These are phyloP conservation scores for Montipora cactus DNA, from an alignment of 64 coral and sea anemone species.

Conservation along the genomic window DNA sequence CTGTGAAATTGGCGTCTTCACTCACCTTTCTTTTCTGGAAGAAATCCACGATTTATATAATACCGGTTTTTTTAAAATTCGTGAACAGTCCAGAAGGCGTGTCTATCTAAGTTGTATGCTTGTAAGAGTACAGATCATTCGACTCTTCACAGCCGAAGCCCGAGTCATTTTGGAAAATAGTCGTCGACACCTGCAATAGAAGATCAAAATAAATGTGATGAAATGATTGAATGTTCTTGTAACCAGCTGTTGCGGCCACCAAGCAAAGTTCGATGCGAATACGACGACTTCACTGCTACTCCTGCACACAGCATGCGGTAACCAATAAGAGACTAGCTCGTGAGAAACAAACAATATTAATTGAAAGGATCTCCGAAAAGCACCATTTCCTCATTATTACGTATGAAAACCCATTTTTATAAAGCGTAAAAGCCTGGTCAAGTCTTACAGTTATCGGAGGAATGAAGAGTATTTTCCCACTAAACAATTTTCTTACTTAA, in stretches of 20 bases:
- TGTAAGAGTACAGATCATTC: neutral
- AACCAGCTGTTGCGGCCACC: conserved; percentile 20
- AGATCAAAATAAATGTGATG: conserved; percentile 6
- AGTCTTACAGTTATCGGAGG: too few relatives aligned
- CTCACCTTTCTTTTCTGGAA: neutral
- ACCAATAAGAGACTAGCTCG: neutral
- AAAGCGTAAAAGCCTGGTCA: too few relatives aligned
- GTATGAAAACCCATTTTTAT: neutral
- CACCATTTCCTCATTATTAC: neutral
- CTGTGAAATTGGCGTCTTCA: conserved; percentile 3
- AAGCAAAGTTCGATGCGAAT: neutral
- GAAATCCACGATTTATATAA: neutral
- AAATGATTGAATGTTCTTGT: neutral
- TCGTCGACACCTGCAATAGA: conserved; percentile 13
- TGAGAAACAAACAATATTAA: neutral
- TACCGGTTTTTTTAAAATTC: neutral
- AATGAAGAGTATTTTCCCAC: too few relatives aligned
- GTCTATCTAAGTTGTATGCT: neutral
- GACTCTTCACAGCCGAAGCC: neutral
- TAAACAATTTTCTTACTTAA: too few relatives aligned
- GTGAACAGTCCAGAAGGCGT: neutral
- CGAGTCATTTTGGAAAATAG: conserved; percentile 10
- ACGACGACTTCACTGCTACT: neutral
- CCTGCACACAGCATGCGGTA: neutral
- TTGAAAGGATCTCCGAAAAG: neutral